Evolutionary conservation across 2,797 vertebrate species (phyloP), one percentile per base, ranked within the genome.

Genomic region (Erethizon dorsatum): DNA sequence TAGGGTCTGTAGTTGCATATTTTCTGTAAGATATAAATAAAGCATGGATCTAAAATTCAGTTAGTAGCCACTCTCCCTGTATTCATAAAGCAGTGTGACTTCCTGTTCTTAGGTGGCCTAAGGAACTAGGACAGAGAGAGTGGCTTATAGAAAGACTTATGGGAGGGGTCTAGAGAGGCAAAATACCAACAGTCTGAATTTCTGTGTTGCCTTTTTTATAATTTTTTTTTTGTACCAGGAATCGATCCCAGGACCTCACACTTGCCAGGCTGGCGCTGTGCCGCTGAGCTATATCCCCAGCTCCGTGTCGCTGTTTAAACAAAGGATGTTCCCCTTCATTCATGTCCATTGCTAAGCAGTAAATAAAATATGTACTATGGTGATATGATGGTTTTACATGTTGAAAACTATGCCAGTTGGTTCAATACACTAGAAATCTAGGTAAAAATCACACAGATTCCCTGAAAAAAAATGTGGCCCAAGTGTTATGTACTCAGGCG

Each of bases 11-110:
- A 88, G 52, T 37, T 88, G 24, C 12, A 77, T 65, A 93, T 96
- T 96, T 88, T 91, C 59, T 95, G 13, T 92, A 54, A 95, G 69
- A 86, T 31, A 79, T 24, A 54, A 47, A 50, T n/a, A 65, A 56
- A 57, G 6, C 33, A 79, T 2, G 75, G 79, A 54, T 78, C 63
- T 85, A 75, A 89, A 80, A 80, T 88, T 90, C 57, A 24, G 79
- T 88, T 83, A 26, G 20, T 87, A 83, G 12, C 45, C 31, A 56
- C 12, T 87, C 61, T 57, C 11, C 67, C 59, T 0, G 0, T 65
- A 54, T 54, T 86, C 45, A 54, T 33, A 77, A 84, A 83, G 50
- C 4, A 28, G 13, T 31, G 15, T 63, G 6, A 61, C 47, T 94
- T 92, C 22, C 59, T 12, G 10, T 75, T 15, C 14, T 71, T 65